A percentile compares a stretch with the other conserved stretches of the same genome.
phyloP scores from a whole-genome alignment of 2,113 vertebrate genomes.

The human (Homo sapiens) region GRCh38 chr12:125895501-125896000 shows the following conservation, averaged over 20 bases:
- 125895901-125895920: too few relatives aligned
- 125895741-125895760: too few relatives aligned
- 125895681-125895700: neutral
- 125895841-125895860: neutral
- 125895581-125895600: neutral
- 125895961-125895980: neutral
- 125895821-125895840: neutral
- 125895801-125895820: accelerated
- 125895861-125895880: neutral
- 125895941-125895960: too few relatives aligned
- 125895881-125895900: too few relatives aligned
- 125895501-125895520: neutral
- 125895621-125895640: neutral
- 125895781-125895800: accelerated
- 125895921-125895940: neutral
- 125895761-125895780: neutral
- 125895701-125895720: neutral
- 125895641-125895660: too few relatives aligned
- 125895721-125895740: accelerated
- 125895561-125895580: neutral
- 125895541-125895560: neutral
- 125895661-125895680: neutral
- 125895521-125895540: neutral
- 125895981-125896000: neutral
- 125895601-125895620: neutral